These are phyloP conservation scores for Xestia rhomboidea DNA, from an alignment of 2,888 invertebrate species.

Conservation along the genomic window DNA sequence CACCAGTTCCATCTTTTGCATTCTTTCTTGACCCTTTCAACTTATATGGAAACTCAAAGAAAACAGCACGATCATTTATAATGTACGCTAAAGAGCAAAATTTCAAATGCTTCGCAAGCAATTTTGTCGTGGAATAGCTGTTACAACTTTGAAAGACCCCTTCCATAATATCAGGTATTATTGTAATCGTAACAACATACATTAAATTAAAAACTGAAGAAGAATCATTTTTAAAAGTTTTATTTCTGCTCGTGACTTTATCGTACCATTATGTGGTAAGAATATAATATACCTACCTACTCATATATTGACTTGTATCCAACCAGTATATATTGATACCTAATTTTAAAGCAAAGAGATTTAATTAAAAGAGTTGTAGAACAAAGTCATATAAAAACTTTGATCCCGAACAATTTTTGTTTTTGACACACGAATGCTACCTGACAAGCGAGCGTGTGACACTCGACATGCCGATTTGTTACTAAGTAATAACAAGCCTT, in stretches of 20 bases:
- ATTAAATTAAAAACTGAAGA: neutral
- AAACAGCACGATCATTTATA: no score
- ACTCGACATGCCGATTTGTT: no score
- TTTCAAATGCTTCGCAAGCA: neutral
- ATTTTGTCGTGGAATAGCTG: neutral
- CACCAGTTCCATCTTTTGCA: neutral
- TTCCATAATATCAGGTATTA: neutral
- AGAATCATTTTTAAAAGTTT: neutral
- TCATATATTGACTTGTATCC: neutral
- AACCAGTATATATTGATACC: no score
- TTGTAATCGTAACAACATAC: neutral
- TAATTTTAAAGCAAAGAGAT: conserved; percentile 3
- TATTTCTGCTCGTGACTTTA: neutral
- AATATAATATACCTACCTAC: neutral
- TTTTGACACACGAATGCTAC: no score
- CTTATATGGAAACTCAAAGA: no score
- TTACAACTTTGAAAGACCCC: neutral
- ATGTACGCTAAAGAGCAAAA: no score
- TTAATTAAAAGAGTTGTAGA: no score
- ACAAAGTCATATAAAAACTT: no score
- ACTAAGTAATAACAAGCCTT: no score
- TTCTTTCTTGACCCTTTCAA: no score
- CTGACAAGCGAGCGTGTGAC: no score
- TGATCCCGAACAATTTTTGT: no score
- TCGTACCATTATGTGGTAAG: neutral